Base-by-base conservation (phyloP, 37 sponge, comb jelly and placozoan species). In the Tethya wilhelma region DNA sequence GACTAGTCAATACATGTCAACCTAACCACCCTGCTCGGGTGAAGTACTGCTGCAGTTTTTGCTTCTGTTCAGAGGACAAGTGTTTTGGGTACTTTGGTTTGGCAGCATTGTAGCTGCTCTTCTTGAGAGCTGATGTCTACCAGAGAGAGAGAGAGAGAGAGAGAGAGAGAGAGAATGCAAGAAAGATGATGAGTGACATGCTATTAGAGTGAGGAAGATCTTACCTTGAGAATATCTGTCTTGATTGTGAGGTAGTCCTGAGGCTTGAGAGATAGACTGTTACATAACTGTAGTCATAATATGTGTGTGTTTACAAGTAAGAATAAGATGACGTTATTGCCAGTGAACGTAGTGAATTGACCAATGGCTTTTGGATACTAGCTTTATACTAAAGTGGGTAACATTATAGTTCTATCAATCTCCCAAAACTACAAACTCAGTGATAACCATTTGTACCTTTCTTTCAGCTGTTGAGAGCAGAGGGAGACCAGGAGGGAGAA, bases 171-270 rank as follows among this genome's bases (percentile, higher is more conserved):
- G 78, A 23, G 78, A 3, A 32, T 6, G 26, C 20, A 65, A 45
- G 67, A 56, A 64, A 7, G 29, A 33, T 4, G 11, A 34, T 31
- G 37, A 49, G 57, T 14, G 53, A 75, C 4, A 26, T 36, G 37
- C 7, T 12, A 19, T 28, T 5, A 56, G 20, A 17, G 58, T n/a
- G 60, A 5, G 20, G 23, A 34, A 34, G 43, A 34, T 37, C 4
- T 44, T 69, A 89, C 89, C 79, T 84, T 90, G 33, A 90, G 46
- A 33, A 90, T 26, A 23, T 85, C 81, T 32, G 87, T 59, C 60
- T 90, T 90, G 28, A 69, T 59, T 9, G 69, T 20, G 17, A 90
- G 44, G 69, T 85, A 90, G 12, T 69, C 76, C 33, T 38, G 32
- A 0, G 90, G 87, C 56, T 80, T 79, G n/a, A 68, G 25, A 11